Conservation (phyloP, 2,113 vertebrate species). For the Puntigrus tetrazona region DNA sequence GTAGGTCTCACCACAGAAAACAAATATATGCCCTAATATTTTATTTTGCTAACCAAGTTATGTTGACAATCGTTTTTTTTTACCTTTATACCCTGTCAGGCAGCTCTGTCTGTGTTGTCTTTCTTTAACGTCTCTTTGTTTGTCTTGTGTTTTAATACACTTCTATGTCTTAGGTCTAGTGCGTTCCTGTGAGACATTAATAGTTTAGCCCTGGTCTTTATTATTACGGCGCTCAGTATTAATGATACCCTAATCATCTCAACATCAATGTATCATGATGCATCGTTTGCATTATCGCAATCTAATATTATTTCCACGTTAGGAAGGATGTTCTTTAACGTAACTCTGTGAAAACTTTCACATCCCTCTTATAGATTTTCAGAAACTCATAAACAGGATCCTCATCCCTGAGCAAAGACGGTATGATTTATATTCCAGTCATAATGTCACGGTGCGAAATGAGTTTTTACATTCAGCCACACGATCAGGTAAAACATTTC, state of each 20-base stretch:
- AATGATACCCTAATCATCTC: too few relatives aligned
- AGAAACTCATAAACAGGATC: constrained; percentile 20
- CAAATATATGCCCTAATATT: neutral
- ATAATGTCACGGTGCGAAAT: neutral
- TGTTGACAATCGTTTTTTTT: too few relatives aligned
- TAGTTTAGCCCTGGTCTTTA: too few relatives aligned
- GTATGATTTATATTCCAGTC: constrained; percentile 14
- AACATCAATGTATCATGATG: neutral
- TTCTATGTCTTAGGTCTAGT: too few relatives aligned
- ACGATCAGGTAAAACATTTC: constrained; percentile 23
- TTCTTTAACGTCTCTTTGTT: too few relatives aligned
- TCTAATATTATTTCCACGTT: neutral
- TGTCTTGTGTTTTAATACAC: too few relatives aligned
- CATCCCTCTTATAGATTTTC: constrained; percentile 13
- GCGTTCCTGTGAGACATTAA: too few relatives aligned
- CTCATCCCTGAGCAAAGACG: neutral
- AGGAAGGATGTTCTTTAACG: neutral
- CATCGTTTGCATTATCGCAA: neutral
- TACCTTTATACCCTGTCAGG: too few relatives aligned
- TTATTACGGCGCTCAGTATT: too few relatives aligned
- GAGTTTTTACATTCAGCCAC: constrained; percentile 13
- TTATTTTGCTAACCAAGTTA: neutral
- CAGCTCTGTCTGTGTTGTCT: too few relatives aligned
- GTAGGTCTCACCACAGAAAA: neutral
- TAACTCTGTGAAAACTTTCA: neutral